A percentile compares a stretch with the other conserved stretches of the same genome.
These are phyloP conservation scores for Lasioglossum marginatum DNA, from an alignment of 2,888 invertebrate genomes.

Conservation along the genomic window DNA sequence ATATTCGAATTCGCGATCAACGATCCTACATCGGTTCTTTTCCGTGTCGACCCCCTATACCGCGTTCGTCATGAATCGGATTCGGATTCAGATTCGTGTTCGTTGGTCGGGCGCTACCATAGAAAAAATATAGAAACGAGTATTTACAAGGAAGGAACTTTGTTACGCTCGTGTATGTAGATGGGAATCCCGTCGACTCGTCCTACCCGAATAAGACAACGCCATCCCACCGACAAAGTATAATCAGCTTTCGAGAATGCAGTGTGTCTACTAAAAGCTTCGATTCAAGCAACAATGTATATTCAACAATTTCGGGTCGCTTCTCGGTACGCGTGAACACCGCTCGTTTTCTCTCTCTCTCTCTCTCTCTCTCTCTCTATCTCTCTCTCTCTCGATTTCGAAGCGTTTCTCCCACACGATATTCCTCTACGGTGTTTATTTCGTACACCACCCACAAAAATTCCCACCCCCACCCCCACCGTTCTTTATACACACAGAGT, in stretches of 20 bases:
- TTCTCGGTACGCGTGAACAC: constrained; percentile 1
- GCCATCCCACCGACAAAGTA: constrained; percentile 29
- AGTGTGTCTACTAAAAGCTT: constrained; percentile 54
- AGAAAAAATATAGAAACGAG: constrained; percentile 74
- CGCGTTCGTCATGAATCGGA: constrained; percentile 19
- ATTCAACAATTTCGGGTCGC: constrained; percentile 48
- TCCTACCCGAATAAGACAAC: constrained; percentile 20
- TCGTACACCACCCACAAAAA: not conserved
- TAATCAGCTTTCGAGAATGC: constrained; percentile 46
- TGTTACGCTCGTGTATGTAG: constrained; percentile 57
- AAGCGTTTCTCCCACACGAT: not conserved
- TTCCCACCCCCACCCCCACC: not conserved
- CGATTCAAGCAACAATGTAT: constrained; percentile 63
- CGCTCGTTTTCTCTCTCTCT: not conserved
- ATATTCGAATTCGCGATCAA: not conserved
- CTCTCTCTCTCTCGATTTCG: not conserved
- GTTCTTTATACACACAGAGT: constrained; percentile 2
- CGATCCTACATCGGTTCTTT: not conserved
- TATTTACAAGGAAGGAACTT: constrained; percentile 73
- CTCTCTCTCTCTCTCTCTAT: not conserved
- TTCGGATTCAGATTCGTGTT: constrained; percentile 48
- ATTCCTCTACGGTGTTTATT: too few species aligned
- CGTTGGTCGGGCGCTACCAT: constrained; percentile 65
- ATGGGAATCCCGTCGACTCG: constrained; percentile 53
- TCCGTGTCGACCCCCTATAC: constrained; percentile 1